These are phyloP conservation scores for Psilopsiagon aurifrons DNA, from an alignment of 2,113 vertebrate genomes.

Conservation along the genomic window DNA sequence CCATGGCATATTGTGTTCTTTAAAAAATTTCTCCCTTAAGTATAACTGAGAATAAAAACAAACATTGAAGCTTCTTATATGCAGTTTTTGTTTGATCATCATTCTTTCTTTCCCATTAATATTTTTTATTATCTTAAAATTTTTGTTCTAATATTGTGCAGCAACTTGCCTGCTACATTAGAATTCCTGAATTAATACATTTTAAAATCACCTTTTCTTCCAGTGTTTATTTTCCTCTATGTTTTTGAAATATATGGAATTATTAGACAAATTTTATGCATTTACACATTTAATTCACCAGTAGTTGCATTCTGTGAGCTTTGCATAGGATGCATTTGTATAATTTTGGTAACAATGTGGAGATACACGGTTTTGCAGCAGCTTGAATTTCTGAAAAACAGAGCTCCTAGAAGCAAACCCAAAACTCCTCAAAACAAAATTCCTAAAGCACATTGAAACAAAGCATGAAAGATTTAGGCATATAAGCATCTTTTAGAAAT, in stretches of 20 bases:
- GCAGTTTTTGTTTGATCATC: rapidly evolving
- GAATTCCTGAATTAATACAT: background rate
- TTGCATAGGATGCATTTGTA: rapidly evolving
- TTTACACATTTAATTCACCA: background rate
- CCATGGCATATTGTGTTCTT: background rate
- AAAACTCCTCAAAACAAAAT: background rate
- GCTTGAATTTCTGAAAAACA: background rate
- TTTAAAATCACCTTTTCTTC: background rate
- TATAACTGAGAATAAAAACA: background rate
- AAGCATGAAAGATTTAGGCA: background rate
- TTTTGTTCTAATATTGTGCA: background rate
- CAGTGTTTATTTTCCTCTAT: background rate
- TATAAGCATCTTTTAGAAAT: background rate
- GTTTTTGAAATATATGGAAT: background rate
- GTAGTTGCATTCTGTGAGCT: background rate
- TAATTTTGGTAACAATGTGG: background rate
- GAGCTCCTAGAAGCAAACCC: background rate
- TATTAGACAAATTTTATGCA: background rate
- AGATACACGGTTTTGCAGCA: background rate
- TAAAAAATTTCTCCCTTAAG: background rate
- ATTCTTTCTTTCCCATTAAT: background rate
- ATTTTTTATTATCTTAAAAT: background rate
- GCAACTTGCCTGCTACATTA: background rate
- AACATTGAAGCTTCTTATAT: background rate
- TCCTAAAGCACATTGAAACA: background rate